Conservation (phyloP, 2,113 vertebrate species). For the Platanista minor region DNA sequence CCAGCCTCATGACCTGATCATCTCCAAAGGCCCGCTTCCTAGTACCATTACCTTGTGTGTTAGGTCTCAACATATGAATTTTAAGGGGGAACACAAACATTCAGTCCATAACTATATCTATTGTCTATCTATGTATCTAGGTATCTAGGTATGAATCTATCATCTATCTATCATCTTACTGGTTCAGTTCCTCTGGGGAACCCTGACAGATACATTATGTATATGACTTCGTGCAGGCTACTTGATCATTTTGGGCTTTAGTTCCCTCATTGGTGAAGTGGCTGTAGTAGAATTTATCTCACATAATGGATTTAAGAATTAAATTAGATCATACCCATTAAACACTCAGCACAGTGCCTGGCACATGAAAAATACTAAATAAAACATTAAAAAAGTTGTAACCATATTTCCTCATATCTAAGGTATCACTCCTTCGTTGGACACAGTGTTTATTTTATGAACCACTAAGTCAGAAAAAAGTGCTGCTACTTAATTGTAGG, state of each 20-base stretch:
- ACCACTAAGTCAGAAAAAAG: neutral
- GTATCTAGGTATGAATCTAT: neutral
- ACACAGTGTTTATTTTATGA: too few relatives aligned
- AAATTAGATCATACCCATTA: neutral
- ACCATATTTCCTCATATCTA: neutral
- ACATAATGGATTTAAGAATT: neutral
- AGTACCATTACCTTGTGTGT: neutral
- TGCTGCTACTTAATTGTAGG: neutral
- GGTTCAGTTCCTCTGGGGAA: neutral
- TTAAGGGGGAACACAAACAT: neutral
- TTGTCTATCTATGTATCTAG: neutral
- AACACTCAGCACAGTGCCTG: neutral
- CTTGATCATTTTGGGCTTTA: neutral
- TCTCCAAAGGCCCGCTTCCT: neutral
- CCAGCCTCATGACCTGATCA: neutral
- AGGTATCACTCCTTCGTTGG: accelerated
- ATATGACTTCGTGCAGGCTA: accelerated
- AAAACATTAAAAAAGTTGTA: neutral
- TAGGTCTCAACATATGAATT: neutral
- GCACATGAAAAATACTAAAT: neutral
- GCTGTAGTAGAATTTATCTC: neutral
- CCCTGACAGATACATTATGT: too few relatives aligned
- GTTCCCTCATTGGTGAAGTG: neutral
- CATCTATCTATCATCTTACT: neutral
- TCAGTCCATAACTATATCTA: neutral